Percentiles rank a stretch among this genome's conserved stretches.
phyloP scores from a whole-genome alignment of 2,113 vertebrate genomes.

The Pachyramphus minor region DNA sequence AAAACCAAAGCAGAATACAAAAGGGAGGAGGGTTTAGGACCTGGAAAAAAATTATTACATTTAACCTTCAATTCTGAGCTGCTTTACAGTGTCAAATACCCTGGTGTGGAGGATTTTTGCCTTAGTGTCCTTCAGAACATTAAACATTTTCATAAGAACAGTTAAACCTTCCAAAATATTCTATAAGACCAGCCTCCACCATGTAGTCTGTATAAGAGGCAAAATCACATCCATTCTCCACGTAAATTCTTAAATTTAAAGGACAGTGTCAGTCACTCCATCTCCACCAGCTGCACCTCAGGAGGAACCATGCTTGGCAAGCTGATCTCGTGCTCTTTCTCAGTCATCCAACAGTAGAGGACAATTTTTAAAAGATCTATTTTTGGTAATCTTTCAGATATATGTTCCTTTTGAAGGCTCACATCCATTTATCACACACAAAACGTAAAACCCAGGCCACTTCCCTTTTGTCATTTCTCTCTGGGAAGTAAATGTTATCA shows the following conservation, averaged over 20 bases:
- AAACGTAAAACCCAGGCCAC: neutral
- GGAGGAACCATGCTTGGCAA: neutral
- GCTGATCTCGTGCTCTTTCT: neutral
- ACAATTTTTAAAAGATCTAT: neutral
- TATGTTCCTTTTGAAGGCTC: neutral
- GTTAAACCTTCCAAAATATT: neutral
- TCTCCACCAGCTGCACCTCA: neutral
- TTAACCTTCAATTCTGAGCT: neutral
- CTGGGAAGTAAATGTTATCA: neutral
- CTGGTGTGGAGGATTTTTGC: neutral
- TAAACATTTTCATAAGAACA: neutral
- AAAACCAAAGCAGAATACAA: neutral
- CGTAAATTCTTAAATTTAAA: neutral
- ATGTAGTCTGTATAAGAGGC: neutral
- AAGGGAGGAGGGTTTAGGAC: neutral
- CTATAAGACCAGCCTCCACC: neutral
- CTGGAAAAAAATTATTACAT: neutral
- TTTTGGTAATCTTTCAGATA: neutral
- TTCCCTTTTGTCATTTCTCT: neutral
- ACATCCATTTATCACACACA: neutral
- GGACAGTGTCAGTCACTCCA: neutral
- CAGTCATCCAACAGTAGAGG: neutral
- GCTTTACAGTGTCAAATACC: neutral
- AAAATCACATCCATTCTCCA: neutral
- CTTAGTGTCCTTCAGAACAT: neutral